Evolutionary conservation across 2,797 vertebrate genomes (phyloP).

Genomic region (Danio aesculapii): DNA sequence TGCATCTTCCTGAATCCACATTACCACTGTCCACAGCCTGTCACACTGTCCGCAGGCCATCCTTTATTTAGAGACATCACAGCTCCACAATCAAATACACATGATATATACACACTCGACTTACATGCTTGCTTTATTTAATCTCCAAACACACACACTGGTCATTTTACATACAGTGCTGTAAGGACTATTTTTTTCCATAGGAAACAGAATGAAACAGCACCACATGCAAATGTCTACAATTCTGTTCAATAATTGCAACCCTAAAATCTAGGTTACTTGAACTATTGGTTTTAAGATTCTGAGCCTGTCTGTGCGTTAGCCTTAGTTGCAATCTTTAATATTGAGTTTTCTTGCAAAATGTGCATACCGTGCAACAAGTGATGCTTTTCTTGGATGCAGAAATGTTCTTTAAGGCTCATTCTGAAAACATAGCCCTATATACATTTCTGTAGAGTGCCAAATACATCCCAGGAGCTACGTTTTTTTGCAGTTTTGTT

Average conservation of each 20-base stretch:
- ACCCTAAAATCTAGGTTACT: neutral
- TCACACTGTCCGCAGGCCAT: slow-evolving; percentile 45
- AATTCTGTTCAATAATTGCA: neutral
- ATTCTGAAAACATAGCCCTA: no score
- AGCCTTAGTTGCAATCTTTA: no score
- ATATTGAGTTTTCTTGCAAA: no score
- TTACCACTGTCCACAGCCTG: slow-evolving; percentile 35
- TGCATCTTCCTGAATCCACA: slow-evolving; percentile 42
- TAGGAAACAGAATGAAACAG: neutral
- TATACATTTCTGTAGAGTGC: no score
- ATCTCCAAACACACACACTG: neutral
- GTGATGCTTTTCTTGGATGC: no score
- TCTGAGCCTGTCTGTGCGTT: no score
- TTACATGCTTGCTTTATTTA: slow-evolving; percentile 35
- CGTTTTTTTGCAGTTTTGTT: no score
- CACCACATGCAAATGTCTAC: neutral
- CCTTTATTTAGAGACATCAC: slow-evolving; percentile 51
- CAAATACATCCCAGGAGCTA: no score
- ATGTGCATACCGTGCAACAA: no score
- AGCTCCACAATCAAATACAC: slow-evolving; percentile 38
- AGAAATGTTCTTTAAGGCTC: no score
- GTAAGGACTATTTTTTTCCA: neutral
- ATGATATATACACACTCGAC: slow-evolving; percentile 37
- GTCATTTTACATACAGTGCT: slow-evolving; percentile 2
- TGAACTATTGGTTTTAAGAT: no score